Conservation (phyloP, 2,888 invertebrate species). For the Marasmarcha lunaedactyla region DNA sequence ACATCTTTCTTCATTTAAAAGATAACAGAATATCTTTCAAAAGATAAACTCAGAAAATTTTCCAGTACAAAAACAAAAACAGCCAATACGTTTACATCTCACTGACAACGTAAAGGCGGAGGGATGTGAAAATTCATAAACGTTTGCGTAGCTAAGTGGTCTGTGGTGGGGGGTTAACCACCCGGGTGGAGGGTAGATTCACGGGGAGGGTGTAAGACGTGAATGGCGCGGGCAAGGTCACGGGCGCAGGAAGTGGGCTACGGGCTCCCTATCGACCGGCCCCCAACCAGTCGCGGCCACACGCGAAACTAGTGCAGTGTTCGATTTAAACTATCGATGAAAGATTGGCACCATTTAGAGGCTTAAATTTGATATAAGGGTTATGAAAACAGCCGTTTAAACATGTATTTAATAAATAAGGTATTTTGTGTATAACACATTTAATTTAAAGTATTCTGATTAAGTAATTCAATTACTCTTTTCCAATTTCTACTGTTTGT, state of each 20-base stretch:
- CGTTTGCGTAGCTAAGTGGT: neutral
- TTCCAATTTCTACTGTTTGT: no score
- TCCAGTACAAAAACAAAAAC: no score
- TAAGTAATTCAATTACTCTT: no score
- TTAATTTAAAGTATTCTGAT: no score
- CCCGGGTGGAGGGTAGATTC: neutral
- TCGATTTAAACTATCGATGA: neutral
- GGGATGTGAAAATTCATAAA: neutral
- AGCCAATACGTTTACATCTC: neutral
- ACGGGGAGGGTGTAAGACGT: slow-evolving; percentile 40
- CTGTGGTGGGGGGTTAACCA: neutral
- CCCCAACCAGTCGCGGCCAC: slow-evolving; percentile 18
- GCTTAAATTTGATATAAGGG: no score
- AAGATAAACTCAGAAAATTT: no score
- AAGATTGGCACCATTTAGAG: no score
- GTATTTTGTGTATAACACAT: no score
- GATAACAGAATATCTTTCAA: no score
- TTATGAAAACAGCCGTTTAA: no score
- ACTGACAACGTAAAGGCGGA: neutral
- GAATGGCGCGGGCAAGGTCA: slow-evolving; percentile 68
- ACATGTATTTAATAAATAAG: no score
- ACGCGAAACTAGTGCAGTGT: neutral
- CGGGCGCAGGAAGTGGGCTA: slow-evolving; percentile 68
- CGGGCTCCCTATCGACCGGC: slow-evolving; percentile 62
- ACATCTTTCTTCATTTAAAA: no score